Evolutionary conservation across 2,888 invertebrate species (phyloP), one percentile per base, ranked within the genome.

Genomic region (Cephus runcator): DNA sequence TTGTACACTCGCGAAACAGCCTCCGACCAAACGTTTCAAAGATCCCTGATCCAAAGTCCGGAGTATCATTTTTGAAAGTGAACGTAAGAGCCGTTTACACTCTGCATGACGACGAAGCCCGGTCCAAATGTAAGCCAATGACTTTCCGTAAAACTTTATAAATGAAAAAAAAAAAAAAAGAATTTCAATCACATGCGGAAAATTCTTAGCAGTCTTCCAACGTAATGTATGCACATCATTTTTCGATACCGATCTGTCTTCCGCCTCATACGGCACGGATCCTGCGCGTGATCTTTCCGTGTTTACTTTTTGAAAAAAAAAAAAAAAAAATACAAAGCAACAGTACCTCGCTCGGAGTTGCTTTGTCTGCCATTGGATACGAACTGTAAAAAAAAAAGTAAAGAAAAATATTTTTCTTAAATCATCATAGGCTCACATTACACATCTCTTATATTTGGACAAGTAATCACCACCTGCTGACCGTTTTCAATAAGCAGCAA

Each of bases 401-500:
- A 69, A 30, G 69, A 33, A 30, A 23, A 30, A 71, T 31, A 12
- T 34, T 73, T 73, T 73, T 34, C 34, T 73, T 0, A 12, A 23
- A 33, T 34, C 23, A 34, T n/a, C 36, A n/a, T n/a, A 11, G 4
- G 33, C 36, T 6, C 40, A 11, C 12, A 34, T 34, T 34, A 34
- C 23, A 11, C 36, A 6, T 34, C 12, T 71, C 12, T 76, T 73
- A 76, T 78, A 78, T 78, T 76, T 78, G 75, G 75, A 75, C 75
- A 69, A 68, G 71, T 68, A 78, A 75, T 75, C 78, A 78, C 75
- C 78, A 78, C 78, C 75, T 78, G 78, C 68, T 56, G 71, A 74
- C 3, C 33, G 69, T 40, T 40, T 40, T 40, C 40, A 40, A 36
- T 36, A 6, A 40, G 15, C 40, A 6, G 40, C 23, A 40, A 40